A percentile compares a stretch with the other conserved stretches of the same genome.
Conservation (phyloP, 2,113 vertebrate species). For the Pterophyllum scalare region DNA sequence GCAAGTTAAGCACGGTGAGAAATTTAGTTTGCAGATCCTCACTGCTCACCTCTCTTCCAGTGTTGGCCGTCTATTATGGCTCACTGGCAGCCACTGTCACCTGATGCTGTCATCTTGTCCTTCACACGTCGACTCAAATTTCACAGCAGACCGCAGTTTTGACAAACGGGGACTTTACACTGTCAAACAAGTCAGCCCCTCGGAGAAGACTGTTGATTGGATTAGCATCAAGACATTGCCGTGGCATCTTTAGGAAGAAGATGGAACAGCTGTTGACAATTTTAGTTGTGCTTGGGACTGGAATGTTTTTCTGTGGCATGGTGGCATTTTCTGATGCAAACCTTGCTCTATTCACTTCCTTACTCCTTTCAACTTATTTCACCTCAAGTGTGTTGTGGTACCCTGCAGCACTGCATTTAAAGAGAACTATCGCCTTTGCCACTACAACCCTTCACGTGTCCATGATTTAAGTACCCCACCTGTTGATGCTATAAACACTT, state of each 20-base stretch:
- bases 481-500: conserved; percentile 13
- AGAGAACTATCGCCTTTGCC: neutral
- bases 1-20: conserved; percentile 24
- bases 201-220: conserved; percentile 40
- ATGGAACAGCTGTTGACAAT: conserved; percentile 54
- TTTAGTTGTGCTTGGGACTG: conserved; percentile 29
- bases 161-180: conserved; percentile 51
- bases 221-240: conserved; percentile 50
- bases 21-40: conserved; percentile 42
- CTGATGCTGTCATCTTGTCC: conserved; percentile 60
- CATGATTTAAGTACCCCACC: conserved; percentile 40
- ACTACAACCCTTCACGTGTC: conserved; percentile 43
- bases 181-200: conserved; percentile 44
- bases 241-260: conserved; percentile 45
- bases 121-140: conserved; percentile 61
- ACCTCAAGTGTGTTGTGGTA: conserved; percentile 24
- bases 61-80: neutral
- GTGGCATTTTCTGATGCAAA: conserved; percentile 40
- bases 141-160: conserved; percentile 48
- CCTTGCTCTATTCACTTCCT: conserved; percentile 39
- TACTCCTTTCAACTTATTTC: conserved; percentile 11
- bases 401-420: conserved; percentile 15
- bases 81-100: conserved; percentile 44
- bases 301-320: conserved; percentile 28
- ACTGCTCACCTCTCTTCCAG: conserved; percentile 3